These are phyloP conservation scores for Capreolus pygargus DNA, from an alignment of 2,113 vertebrate species.

Conservation along the genomic window DNA sequence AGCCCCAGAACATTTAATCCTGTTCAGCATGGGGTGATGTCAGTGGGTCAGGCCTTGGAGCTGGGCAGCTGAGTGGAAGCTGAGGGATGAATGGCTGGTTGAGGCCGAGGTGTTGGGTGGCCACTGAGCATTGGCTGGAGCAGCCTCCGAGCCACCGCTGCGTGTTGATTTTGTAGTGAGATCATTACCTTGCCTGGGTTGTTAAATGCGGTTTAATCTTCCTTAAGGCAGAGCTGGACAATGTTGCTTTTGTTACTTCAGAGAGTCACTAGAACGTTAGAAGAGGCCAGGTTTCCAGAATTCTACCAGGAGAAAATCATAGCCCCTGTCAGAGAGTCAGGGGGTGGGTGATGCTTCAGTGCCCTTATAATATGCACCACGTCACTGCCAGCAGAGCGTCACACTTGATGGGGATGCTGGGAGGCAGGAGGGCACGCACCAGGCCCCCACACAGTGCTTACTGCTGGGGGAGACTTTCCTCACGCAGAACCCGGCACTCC, in stretches of 20 bases:
- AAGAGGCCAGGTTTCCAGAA: slow-evolving; percentile 24
- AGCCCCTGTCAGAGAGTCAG: not conserved
- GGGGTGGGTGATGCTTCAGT: not conserved
- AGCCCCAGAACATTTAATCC: slow-evolving; percentile 64
- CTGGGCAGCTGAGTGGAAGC: slow-evolving; percentile 43
- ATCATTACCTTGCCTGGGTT: slow-evolving; percentile 44
- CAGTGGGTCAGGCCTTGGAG: slow-evolving; percentile 30
- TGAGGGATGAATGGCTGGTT: slow-evolving; percentile 50
- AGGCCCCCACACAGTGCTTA: not conserved
- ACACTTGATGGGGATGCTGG: not conserved
- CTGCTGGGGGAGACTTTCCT: not conserved
- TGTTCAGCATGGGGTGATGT: slow-evolving; percentile 55
- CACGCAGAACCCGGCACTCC: not conserved
- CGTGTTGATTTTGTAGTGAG: slow-evolving; percentile 77
- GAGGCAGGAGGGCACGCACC: not conserved
- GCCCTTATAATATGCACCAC: not conserved
- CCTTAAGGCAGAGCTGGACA: slow-evolving; percentile 59
- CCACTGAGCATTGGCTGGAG: slow-evolving; percentile 32
- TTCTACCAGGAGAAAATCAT: slow-evolving; percentile 13
- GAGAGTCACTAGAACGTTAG: slow-evolving; percentile 52
- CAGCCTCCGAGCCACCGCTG: not conserved
- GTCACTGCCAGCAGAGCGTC: not conserved
- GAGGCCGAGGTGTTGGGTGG: slow-evolving; percentile 47
- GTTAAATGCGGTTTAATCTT: slow-evolving; percentile 69
- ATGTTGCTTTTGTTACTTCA: slow-evolving; percentile 72